These are phyloP conservation scores for Coturnix japonica DNA, from an alignment of 2,113 vertebrate species.

Conservation along the genomic window DNA sequence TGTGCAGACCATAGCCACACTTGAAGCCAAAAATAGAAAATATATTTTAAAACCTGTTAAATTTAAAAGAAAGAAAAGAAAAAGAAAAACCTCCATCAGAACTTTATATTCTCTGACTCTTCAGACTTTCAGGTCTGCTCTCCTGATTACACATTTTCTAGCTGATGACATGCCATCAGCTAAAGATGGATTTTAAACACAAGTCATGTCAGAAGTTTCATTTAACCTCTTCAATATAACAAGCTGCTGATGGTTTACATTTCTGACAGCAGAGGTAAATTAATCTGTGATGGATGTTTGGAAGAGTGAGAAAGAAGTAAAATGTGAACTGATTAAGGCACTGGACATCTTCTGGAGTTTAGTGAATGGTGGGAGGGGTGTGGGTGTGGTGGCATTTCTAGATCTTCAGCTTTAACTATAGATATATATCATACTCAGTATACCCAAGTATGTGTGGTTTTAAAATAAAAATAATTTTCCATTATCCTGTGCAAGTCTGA, in stretches of 20 bases:
- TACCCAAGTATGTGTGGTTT: constrained; percentile 32
- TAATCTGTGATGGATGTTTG: constrained; percentile 67
- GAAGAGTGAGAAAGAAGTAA: constrained; percentile 14
- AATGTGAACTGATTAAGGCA: constrained; percentile 46
- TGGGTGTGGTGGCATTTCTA: constrained; percentile 65
- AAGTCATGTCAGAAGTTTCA: constrained; percentile 75
- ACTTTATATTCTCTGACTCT: constrained; percentile 68
- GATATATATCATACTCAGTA: constrained; percentile 11
- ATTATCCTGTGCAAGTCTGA: constrained; percentile 46
- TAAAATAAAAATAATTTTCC: constrained; percentile 55
- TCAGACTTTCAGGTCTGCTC: constrained; percentile 71
- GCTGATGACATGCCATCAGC: constrained; percentile 74
- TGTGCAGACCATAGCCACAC: constrained; percentile 68
- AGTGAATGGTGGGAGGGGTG: constrained; percentile 29
- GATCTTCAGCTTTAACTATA: constrained; percentile 48
- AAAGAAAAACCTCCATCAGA: constrained; percentile 59
- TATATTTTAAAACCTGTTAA: constrained; percentile 73
- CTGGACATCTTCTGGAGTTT: constrained; percentile 56
- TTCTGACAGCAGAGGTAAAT: constrained; percentile 72
- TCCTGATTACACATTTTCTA: constrained; percentile 75
- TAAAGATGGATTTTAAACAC: constrained; percentile 75
- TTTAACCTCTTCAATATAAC: constrained; percentile 74
- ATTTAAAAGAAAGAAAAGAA: constrained; percentile 16
- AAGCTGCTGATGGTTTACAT: constrained; percentile 73
- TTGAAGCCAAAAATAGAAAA: constrained; percentile 70